Evolutionary conservation across 2,797 vertebrate genomes (phyloP).

Genomic region (Liparis tanakae): DNA sequence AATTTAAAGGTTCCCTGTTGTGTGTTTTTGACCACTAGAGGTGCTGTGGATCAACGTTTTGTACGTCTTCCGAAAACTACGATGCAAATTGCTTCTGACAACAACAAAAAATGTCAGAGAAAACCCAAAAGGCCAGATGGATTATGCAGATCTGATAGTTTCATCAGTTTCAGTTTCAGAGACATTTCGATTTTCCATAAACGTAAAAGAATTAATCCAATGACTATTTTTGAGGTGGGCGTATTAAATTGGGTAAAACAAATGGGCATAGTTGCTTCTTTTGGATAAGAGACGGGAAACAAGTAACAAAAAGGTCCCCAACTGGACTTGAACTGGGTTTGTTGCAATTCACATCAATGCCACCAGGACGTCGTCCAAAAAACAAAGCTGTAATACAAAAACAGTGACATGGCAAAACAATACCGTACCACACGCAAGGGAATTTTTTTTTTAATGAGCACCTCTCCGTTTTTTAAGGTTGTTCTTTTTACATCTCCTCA

Average conservation of each 20-base stretch:
- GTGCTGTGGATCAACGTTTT: not conserved
- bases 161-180: not conserved
- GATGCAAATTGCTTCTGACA: not conserved
- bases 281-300: not conserved
- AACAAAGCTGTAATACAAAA: not conserved
- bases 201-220: not conserved
- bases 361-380: not conserved
- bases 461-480: not conserved
- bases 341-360: not conserved
- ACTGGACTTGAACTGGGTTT: not conserved
- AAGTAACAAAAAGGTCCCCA: not conserved
- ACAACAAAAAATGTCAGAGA: not conserved
- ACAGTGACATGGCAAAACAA: not conserved
- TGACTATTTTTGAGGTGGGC: not conserved
- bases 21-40: conserved; percentile 11
- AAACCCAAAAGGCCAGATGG: not conserved
- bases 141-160: not conserved
- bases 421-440: not conserved
- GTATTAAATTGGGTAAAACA: not conserved
- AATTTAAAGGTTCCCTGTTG: not conserved
- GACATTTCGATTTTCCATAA: not conserved
- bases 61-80: not conserved
- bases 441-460: not conserved
- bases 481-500: not conserved
- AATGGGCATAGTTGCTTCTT: not conserved